These are phyloP conservation scores for Cygnus buccinator DNA, from an alignment of 2,113 vertebrate genomes.

Conservation along the genomic window DNA sequence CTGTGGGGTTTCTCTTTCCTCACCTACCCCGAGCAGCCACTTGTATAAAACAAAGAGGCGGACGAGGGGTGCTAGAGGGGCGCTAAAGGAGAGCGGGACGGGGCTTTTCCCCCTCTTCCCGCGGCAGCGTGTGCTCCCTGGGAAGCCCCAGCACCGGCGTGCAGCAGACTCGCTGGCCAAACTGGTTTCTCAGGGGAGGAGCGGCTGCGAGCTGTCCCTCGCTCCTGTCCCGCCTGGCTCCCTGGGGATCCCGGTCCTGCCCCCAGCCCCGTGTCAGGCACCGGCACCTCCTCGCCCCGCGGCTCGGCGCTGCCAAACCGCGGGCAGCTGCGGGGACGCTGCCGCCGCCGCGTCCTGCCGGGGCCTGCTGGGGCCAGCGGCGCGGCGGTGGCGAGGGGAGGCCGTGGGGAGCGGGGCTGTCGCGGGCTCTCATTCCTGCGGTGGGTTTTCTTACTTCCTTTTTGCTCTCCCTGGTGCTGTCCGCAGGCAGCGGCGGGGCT, in stretches of 20 bases:
- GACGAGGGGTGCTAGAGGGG: fast-evolving
- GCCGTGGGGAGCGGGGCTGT: neutral
- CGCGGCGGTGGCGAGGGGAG: fast-evolving
- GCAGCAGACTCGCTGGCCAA: neutral
- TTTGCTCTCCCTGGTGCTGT: neutral
- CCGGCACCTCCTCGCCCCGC: neutral
- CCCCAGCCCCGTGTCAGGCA: neutral
- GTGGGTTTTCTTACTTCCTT: neutral
- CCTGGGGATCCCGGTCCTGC: neutral
- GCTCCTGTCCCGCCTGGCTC: neutral
- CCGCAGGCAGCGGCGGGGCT: neutral
- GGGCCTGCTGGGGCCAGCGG: neutral
- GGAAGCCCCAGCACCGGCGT: no score
- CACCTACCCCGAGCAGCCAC: neutral
- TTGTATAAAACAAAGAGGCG: neutral
- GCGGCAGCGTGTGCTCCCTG: no score
- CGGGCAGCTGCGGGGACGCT: no score
- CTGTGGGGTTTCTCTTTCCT: neutral
- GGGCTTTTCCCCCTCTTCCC: neutral
- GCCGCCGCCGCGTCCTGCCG: neutral
- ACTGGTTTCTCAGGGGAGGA: neutral
- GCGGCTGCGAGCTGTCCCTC: neutral
- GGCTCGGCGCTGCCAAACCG: no score
- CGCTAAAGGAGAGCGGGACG: fast-evolving
- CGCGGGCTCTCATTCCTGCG: neutral